A percentile compares a stretch with the other conserved stretches of the same genome.
phyloP scores from a whole-genome alignment of 2,113 vertebrate species.

The zebrafish (Danio rerio) region GRCz12tu NC_133195.1:5140001-5140500 shows the following conservation, averaged over 20 bases:
- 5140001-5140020: too few relatives aligned
- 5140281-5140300: background rate
- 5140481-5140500: background rate
- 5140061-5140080: too few relatives aligned
- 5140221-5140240: background rate
- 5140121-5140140: too few relatives aligned
- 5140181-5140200: too few relatives aligned
- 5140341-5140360: background rate
- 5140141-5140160: too few relatives aligned
- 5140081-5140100: too few relatives aligned
- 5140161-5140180: too few relatives aligned
- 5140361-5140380: background rate
- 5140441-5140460: conserved; percentile 22
- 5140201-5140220: too few relatives aligned
- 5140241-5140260: background rate
- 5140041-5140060: too few relatives aligned
- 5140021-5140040: too few relatives aligned
- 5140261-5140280: background rate
- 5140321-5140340: background rate
- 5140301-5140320: too few relatives aligned
- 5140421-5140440: background rate
- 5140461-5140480: conserved; percentile 8
- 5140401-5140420: background rate
- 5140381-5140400: background rate
- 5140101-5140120: too few relatives aligned